Conservation (phyloP, 2,888 invertebrate genomes). For the Rhagium mordax region DNA sequence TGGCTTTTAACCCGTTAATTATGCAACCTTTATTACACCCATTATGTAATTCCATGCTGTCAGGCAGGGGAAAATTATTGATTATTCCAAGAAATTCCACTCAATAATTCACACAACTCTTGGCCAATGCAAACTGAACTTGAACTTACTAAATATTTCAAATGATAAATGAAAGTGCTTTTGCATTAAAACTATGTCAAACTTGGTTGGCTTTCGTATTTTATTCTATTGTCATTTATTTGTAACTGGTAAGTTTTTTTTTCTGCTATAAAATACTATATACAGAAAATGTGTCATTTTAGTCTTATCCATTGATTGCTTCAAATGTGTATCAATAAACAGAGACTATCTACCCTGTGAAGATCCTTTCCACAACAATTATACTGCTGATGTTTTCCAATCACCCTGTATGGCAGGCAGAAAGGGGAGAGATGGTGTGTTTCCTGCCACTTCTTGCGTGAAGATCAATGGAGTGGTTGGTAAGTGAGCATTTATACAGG, state of each 20-base stretch:
- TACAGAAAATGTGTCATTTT: conserved; percentile 12
- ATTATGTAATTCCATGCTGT: background rate
- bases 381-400: conserved; percentile 86
- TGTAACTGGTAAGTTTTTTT: conserved; percentile 2
- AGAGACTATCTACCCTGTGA: conserved; percentile 91
- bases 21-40: conserved; percentile 23
- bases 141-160: conserved; percentile 29
- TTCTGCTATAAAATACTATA: background rate
- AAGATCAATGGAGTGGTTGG: conserved; percentile 94
- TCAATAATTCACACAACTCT: conserved; percentile 17
- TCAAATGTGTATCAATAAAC: conserved; percentile 96
- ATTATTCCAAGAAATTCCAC: conserved; percentile 34
- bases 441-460: conserved; percentile 97
- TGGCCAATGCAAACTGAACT: conserved; percentile 16
- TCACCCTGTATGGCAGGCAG: conserved; percentile 95
- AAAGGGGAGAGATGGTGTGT: conserved; percentile 92
- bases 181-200: background rate
- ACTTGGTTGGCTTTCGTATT: background rate
- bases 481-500: conserved; percentile 69
- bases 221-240: conserved; percentile 3
- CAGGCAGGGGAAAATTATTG: conserved; percentile 31
- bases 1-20: background rate
- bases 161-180: conserved; percentile 8
- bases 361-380: conserved; percentile 96
- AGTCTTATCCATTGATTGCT: conserved; percentile 85